phyloP scores from a whole-genome alignment of 35 echinoderm and acorn worm genomes.

The Ptychodera flava region DNA sequence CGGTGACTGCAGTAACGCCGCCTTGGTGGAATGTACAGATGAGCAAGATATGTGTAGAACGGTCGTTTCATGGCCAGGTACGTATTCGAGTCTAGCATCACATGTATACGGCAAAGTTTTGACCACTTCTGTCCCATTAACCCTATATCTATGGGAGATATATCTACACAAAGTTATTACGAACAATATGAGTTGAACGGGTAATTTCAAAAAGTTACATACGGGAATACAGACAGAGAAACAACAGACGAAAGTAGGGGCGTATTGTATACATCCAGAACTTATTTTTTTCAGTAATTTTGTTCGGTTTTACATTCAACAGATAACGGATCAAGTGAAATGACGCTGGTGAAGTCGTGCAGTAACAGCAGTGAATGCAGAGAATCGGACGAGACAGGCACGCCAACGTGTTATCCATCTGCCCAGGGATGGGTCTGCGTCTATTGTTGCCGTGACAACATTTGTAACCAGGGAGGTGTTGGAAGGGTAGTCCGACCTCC shows the following conservation, averaged over 20 bases:
- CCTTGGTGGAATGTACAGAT: background rate
- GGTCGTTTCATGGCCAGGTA: background rate
- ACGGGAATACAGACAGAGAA: too few species aligned
- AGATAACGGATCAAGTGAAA: conserved; percentile 51
- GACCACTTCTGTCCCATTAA: too few species aligned
- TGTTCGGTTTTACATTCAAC: too few species aligned
- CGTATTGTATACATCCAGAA: too few species aligned
- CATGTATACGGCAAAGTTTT: too few species aligned
- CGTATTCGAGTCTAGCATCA: too few species aligned
- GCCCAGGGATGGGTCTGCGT: conserved; percentile 26
- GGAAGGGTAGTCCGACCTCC: conserved; percentile 45
- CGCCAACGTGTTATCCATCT: conserved; percentile 34
- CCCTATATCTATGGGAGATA: too few species aligned
- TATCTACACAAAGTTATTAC: too few species aligned
- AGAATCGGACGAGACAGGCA: background rate
- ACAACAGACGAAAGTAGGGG: too few species aligned
- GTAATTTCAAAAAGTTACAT: too few species aligned
- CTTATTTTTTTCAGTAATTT: too few species aligned
- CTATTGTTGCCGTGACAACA: conserved; percentile 37
- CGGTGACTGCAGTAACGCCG: background rate
- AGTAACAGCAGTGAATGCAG: conserved; percentile 19
- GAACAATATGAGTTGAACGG: too few species aligned
- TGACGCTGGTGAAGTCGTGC: conserved; percentile 43
- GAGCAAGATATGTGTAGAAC: background rate
- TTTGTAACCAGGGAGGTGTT: conserved; percentile 42